Base-by-base conservation (phyloP, 2,888 invertebrate genomes). In the Lasioglossum villosulum region DNA sequence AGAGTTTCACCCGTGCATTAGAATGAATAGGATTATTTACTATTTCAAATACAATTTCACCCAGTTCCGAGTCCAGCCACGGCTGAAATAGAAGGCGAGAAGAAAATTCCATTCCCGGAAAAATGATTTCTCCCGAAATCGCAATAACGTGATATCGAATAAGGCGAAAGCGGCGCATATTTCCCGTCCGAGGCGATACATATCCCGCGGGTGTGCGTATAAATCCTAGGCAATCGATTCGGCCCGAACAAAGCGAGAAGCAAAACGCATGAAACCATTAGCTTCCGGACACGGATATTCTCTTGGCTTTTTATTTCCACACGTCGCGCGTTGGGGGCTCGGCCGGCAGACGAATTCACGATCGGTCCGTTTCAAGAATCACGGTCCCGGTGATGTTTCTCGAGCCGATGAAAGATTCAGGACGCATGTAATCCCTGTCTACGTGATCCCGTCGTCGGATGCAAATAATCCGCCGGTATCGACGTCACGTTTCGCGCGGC, bases 371-470 rank as follows among this genome's bases (percentile, higher is more conserved):
- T 68, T 68, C 23, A 23, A 52, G 74, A 83, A 82, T 83, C 83
- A 82, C 52, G 63, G 52, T 56, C 34, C 34, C 48, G 73, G 73
- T 75, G 76, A 79, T 76, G 75, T 72, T 80, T 63, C 85, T 56
- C 37, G 56, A 10, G 10, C 63, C 84, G 83, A 84, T 84, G 84
- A 85, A 80, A 84, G 76, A 85, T 85, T 84, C 85, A 85, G 80
- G 80, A 74, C 79, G 79, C 84, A 48, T 77, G 76, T 84, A 86
- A 86, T 80, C 74, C 77, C 56, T 39, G 73, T 77, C 73, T 74
- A 84, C 84, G 79, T 84, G 85, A 84, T 84, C 68, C 59, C 59
- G 45, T n/a, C 48, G 42, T 39, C 23, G 72, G 80, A 84, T 86
- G 85, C 85, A 84, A 86, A 86, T 86, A 84, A 84, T 86, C 76